phyloP scores from a whole-genome alignment of 2,113 vertebrate genomes.

The Cyphomyrus plagiostoma region DNA sequence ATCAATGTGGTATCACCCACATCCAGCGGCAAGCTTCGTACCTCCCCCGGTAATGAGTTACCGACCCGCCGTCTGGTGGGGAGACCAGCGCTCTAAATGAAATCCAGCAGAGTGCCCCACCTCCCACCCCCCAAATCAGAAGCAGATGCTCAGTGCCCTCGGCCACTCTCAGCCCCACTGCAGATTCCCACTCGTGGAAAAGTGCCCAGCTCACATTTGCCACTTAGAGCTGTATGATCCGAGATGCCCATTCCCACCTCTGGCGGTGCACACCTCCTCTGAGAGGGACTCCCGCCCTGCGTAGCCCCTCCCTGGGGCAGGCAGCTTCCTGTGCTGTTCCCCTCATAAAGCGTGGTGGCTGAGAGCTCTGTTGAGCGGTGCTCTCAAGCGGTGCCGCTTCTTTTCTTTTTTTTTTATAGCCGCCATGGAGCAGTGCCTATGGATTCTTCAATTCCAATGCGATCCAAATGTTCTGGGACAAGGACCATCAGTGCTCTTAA shows the following conservation, averaged over 20 bases:
- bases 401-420: not conserved
- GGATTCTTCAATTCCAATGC: slow-evolving; percentile 4
- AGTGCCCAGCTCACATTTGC: not conserved
- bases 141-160: not conserved
- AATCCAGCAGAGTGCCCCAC: slow-evolving; percentile 1
- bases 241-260: not conserved
- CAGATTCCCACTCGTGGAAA: not conserved
- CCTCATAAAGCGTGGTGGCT: slow-evolving; percentile 1
- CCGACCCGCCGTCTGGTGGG: slow-evolving; percentile 16
- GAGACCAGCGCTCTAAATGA: not conserved
- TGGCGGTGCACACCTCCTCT: not conserved
- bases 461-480: not conserved
- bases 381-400: not conserved
- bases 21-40: not conserved
- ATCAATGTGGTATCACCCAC: not conserved
- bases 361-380: not conserved
- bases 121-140: not conserved
- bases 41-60: slow-evolving; percentile 28
- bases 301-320: not conserved
- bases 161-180: not conserved
- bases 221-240: slow-evolving; percentile 3
- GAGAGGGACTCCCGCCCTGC: not conserved
- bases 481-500: not conserved
- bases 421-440: not conserved
- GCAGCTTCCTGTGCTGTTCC: not conserved